Conservation (phyloP, 1,140 invertebrate species). For the Schlechtendalia chinensis region DNA sequence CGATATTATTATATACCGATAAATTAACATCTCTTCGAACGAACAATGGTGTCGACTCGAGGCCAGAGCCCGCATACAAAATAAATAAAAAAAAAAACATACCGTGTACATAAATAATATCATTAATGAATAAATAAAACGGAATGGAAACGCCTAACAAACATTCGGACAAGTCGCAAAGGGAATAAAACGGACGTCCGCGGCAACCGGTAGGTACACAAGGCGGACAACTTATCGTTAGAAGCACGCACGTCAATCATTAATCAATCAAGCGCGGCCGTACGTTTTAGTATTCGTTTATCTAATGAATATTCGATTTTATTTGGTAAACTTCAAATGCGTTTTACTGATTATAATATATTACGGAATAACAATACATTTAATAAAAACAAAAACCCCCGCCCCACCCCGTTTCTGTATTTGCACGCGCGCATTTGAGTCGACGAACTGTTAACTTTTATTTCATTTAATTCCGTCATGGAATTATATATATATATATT, state of each 20-base stretch:
- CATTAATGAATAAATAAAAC: conserved; percentile 18
- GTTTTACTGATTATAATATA: neutral
- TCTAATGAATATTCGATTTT: conserved; percentile 36
- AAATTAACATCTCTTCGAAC: conserved; percentile 40
- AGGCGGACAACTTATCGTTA: neutral
- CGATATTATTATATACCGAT: conserved; percentile 36
- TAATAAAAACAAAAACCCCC: neutral
- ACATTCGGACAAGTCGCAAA: neutral
- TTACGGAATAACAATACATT: neutral
- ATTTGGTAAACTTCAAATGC: conserved; percentile 13
- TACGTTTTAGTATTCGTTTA: conserved; percentile 26
- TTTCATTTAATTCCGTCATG: neutral
- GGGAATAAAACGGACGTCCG: neutral
- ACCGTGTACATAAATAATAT: neutral
- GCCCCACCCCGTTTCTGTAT: neutral
- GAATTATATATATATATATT: neutral
- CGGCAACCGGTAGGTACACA: conserved; percentile 9
- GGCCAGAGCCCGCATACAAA: conserved; percentile 9
- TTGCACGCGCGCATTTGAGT: neutral
- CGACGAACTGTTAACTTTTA: neutral
- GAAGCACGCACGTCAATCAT: conserved; percentile 19
- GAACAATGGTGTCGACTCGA: conserved; percentile 40
- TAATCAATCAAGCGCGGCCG: neutral
- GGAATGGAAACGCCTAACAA: neutral
- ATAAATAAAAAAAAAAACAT: conserved; percentile 4